Percentiles rank a stretch among this genome's conserved stretches.
Conservation (phyloP, 2,113 vertebrate genomes). For the Montifringilla adamsi region DNA sequence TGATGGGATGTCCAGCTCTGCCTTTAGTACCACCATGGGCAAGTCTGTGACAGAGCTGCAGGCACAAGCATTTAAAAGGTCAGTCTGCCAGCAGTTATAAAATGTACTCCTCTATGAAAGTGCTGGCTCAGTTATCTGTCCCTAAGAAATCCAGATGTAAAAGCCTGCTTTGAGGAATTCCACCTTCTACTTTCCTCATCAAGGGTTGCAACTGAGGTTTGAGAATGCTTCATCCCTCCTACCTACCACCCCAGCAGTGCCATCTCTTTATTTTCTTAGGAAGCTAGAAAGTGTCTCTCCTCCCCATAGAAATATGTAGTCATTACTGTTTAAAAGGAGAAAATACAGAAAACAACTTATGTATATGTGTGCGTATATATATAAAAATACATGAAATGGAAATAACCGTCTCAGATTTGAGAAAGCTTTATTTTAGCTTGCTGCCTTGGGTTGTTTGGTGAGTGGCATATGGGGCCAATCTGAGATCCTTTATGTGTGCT, state of each 20-base stretch:
- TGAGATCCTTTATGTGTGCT: background rate
- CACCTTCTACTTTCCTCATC: background rate
- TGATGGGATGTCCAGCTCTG: too few species aligned
- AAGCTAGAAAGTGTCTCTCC: background rate
- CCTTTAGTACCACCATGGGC: background rate
- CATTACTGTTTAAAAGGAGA: background rate
- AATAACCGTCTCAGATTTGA: background rate
- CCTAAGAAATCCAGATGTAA: background rate
- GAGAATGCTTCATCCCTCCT: background rate
- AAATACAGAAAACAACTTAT: background rate
- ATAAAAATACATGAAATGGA: background rate
- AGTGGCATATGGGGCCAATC: background rate
- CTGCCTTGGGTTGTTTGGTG: background rate
- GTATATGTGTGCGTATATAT: accelerated
- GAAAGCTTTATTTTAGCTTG: background rate
- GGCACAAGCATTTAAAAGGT: background rate
- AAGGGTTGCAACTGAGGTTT: background rate
- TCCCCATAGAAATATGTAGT: background rate
- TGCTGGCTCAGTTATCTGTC: background rate
- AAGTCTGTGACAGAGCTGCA: background rate
- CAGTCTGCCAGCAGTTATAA: background rate
- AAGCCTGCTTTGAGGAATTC: background rate
- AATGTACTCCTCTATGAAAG: background rate
- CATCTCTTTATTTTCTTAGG: background rate
- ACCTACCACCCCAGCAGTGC: background rate